Evolutionary conservation across 2,888 invertebrate genomes (phyloP), one percentile per base, ranked within the genome.

Genomic region (Caenorhabditis wallacei): DNA sequence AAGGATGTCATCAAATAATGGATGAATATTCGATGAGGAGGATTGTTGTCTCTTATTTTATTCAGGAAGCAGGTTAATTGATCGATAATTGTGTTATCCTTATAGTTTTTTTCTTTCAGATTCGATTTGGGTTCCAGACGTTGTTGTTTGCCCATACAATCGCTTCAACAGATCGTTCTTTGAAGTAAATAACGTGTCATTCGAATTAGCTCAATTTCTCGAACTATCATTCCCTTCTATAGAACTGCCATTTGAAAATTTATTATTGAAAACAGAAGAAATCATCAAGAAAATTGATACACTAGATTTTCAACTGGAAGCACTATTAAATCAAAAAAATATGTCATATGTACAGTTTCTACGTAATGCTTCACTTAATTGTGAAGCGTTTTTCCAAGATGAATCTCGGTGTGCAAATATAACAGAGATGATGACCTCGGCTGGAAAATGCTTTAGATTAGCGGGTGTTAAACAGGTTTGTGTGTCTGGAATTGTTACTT

Each of bases 141-240:
- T 91, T n/a, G 87, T 91, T 2, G 84, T 91, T n/a, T 91, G 91
- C 61, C 91, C 91, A 0, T 90, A 91, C 82, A 91, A 91, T 78
- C 87, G 91, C 1, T 89, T 90, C 78, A 90, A 90, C 61, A 72
- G 80, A 22, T 75, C 90, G 1, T 89, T 71, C 66, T 69, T 90
- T 35, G 81, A 85, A 46, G 70, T 72, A 5, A 75, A 84, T 57
- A 90, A 91, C 64, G 86, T 91, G 35, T 86, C 87, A 11, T 85
- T 80, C 13, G 85, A 80, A 16, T 70, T 91, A 16, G 88, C 90
- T 10, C 89, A 90, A 72, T 90, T 91, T 78, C 57, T 91, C 46
- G 90, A 91, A 76, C 66, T 90, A 8, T 80, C 90, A 10, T 91
- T 84, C 66, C 90, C 91, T 1, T 84, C 82, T 24, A 80, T 85